These are phyloP conservation scores for Blomia tropicalis DNA, from an alignment of 2,888 invertebrate species.

Conservation along the genomic window DNA sequence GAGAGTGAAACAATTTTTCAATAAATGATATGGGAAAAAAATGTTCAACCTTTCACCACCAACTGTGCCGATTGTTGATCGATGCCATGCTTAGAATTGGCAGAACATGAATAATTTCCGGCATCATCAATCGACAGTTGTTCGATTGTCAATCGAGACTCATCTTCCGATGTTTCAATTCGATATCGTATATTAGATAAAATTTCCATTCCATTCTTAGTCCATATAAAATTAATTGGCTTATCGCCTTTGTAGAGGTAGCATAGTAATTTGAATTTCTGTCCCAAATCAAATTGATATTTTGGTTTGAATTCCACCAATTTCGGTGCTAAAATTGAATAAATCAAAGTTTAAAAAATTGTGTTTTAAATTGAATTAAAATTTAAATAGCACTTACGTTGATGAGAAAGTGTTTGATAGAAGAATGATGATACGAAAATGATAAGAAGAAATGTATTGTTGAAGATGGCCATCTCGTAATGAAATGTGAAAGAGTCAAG, in stretches of 20 bases:
- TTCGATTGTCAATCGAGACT: constrained; percentile 24
- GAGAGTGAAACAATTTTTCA: too few species aligned
- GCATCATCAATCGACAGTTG: constrained; percentile 18
- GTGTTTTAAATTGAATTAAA: not conserved
- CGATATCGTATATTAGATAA: not conserved
- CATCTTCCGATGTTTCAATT: constrained; percentile 5
- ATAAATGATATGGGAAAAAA: not conserved
- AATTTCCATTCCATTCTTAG: not conserved
- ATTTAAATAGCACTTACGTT: not conserved
- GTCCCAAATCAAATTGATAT: not conserved
- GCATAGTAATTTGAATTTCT: not conserved
- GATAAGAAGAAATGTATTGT: too few species aligned
- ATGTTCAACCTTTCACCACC: not conserved
- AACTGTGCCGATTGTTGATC: not conserved
- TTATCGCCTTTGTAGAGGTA: not conserved
- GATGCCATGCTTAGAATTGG: constrained; percentile 16
- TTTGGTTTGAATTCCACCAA: not conserved
- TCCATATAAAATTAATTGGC: not conserved
- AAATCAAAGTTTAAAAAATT: too few species aligned
- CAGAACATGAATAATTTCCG: constrained; percentile 27
- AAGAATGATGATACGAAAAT: too few species aligned
- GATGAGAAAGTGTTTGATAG: not conserved
- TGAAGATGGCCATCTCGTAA: too few species aligned
- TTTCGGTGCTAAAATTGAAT: not conserved
- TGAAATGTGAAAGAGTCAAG: too few species aligned